phyloP scores from a whole-genome alignment of 2,888 invertebrate species.

The Rhingia rostrata region DNA sequence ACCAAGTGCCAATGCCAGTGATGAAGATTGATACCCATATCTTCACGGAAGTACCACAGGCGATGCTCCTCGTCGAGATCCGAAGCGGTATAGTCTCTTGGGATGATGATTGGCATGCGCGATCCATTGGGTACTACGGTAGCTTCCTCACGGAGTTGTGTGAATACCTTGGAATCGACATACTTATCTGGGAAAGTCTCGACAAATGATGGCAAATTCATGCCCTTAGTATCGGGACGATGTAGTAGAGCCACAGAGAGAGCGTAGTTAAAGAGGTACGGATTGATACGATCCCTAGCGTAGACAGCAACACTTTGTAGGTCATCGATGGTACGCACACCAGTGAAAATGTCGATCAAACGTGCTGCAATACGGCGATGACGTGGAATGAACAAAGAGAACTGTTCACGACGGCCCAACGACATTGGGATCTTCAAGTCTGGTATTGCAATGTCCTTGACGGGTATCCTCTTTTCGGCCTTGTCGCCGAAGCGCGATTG shows the following conservation, averaged over 20 bases:
- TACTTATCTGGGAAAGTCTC: constrained; percentile 87
- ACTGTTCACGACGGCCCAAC: constrained; percentile 85
- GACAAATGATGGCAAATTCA: constrained; percentile 85
- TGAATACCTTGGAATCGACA: constrained; percentile 85
- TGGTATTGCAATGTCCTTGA: constrained; percentile 86
- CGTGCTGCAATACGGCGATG: constrained; percentile 86
- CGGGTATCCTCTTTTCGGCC: constrained; percentile 83
- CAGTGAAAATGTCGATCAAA: constrained; percentile 86
- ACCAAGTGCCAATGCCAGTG: constrained; percentile 85
- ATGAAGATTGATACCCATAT: constrained; percentile 82
- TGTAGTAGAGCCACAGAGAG: constrained; percentile 89
- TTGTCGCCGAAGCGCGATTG: constrained; percentile 85
- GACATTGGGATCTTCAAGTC: constrained; percentile 85
- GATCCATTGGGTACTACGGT: constrained; percentile 85
- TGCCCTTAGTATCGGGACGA: constrained; percentile 84
- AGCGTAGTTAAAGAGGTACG: constrained; percentile 90
- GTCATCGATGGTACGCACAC: constrained; percentile 88
- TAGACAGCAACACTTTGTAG: constrained; percentile 86
- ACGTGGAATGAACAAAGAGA: constrained; percentile 87
- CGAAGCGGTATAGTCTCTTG: constrained; percentile 88
- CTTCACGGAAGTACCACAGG: constrained; percentile 87
- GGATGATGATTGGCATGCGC: constrained; percentile 85
- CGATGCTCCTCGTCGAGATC: constrained; percentile 89
- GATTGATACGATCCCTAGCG: constrained; percentile 88
- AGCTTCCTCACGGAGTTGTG: constrained; percentile 84